phyloP scores from a whole-genome alignment of 2,113 vertebrate species.

The Cettia cetti region DNA sequence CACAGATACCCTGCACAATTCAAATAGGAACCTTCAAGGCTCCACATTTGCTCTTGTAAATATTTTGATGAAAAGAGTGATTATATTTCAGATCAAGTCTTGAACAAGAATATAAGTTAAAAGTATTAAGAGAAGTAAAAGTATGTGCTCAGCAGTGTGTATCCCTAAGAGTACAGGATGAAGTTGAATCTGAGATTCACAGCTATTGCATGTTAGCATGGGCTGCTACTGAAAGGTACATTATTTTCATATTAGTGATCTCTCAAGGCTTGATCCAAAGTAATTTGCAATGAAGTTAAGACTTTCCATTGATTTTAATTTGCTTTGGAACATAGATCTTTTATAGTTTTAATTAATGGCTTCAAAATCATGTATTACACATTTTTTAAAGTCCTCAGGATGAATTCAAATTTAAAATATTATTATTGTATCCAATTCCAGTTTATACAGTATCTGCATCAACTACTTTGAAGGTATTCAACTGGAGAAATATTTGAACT shows the following conservation, averaged over 20 bases:
- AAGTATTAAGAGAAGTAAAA: slow-evolving; percentile 22
- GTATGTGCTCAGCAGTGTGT: not conserved
- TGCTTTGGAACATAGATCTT: not conserved
- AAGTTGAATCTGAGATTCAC: not conserved
- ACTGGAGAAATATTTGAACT: not conserved
- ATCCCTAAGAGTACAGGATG: not conserved
- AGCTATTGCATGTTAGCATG: not conserved
- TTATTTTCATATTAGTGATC: not conserved
- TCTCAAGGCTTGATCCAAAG: not conserved
- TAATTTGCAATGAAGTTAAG: not conserved
- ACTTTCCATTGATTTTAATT: not conserved
- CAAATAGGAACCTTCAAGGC: not conserved
- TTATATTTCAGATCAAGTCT: not conserved
- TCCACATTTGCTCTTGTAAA: not conserved
- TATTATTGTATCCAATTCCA: not conserved
- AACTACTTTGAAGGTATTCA: not conserved
- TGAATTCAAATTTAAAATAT: not conserved
- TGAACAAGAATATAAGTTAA: not conserved
- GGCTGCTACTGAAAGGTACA: not conserved
- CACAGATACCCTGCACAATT: slow-evolving; percentile 22
- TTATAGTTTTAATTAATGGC: not conserved
- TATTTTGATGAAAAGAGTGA: slow-evolving; percentile 47
- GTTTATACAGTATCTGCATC: not conserved
- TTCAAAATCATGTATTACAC: not conserved
- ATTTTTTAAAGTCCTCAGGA: not conserved